Conservation (phyloP, 2,888 invertebrate species). For the Stenolophus ochropezus region DNA sequence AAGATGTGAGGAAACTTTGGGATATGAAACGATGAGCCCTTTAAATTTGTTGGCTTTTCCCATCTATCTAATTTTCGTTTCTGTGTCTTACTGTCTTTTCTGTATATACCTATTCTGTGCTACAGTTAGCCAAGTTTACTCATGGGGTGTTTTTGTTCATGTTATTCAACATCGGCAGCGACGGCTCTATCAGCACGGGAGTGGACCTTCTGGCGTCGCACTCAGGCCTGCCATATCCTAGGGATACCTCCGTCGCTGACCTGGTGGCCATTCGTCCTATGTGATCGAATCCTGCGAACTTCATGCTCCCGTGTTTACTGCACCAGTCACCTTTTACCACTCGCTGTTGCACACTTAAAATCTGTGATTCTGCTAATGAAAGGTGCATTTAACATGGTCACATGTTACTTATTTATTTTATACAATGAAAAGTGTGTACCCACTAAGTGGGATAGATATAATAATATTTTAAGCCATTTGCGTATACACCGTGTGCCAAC, state of each 20-base stretch:
- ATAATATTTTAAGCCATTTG: slow-evolving; percentile 48
- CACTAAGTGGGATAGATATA: slow-evolving; percentile 59
- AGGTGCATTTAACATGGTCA: slow-evolving; percentile 58
- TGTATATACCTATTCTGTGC: too few species aligned
- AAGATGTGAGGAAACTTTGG: too few species aligned
- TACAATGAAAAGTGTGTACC: slow-evolving; percentile 59
- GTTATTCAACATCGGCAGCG: slow-evolving; percentile 71
- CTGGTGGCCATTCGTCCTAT: slow-evolving; percentile 70
- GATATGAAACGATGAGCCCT: too few species aligned
- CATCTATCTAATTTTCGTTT: too few species aligned
- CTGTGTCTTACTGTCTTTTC: too few species aligned
- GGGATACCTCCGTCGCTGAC: slow-evolving; percentile 64
- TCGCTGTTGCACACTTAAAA: slow-evolving; percentile 56
- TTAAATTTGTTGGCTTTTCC: too few species aligned
- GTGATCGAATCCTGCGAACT: slow-evolving; percentile 63
- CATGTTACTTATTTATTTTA: slow-evolving; percentile 59
- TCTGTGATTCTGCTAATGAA: slow-evolving; percentile 57
- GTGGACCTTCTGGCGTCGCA: slow-evolving; percentile 79
- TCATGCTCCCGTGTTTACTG: slow-evolving; percentile 41
- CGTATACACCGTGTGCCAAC: slow-evolving; percentile 57
- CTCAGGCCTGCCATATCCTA: slow-evolving; percentile 64
- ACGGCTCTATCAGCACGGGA: slow-evolving; percentile 83
- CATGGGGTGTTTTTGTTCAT: neutral
- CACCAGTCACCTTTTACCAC: slow-evolving; percentile 56
- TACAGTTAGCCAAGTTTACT: slow-evolving; percentile 34